Evolutionary conservation across 23 tunicate genomes (phyloP).

Genomic region (Ciona savignyi): DNA sequence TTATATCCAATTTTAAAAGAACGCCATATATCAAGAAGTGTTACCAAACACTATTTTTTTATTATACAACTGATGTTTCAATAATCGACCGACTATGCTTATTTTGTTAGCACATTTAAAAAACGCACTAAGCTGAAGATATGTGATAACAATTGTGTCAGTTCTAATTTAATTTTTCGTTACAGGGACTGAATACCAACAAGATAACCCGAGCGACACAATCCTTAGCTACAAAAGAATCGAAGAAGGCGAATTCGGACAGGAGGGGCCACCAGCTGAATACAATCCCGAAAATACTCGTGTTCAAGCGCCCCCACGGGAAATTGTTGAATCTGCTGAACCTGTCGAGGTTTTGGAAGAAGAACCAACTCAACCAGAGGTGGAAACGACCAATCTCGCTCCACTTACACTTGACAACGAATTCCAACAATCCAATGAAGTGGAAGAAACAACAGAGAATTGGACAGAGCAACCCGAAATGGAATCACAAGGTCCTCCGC

Average conservation of each 20-base stretch:
- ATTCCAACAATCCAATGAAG: background rate
- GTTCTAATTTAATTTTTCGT: background rate
- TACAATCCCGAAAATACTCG: background rate
- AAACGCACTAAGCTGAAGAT: no score
- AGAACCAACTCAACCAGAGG: background rate
- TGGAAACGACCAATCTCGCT: background rate
- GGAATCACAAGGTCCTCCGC: background rate
- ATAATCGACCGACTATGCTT: no score
- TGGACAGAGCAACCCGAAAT: background rate
- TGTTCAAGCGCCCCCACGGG: background rate
- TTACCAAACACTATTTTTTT: no score
- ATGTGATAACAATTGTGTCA: no score
- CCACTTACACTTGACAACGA: background rate
- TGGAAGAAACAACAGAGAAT: background rate
- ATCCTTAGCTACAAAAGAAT: constrained; percentile 8
- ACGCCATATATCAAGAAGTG: no score
- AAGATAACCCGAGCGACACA: constrained; percentile 20
- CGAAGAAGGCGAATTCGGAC: background rate
- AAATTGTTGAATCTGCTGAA: background rate
- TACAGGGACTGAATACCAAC: constrained; percentile 38
- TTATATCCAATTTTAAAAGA: no score
- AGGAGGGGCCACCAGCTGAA: constrained; percentile 12
- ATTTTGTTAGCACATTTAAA: no score
- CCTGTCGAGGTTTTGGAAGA: background rate
- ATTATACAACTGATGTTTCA: no score